These are phyloP conservation scores for Heliconius ismenius DNA, from an alignment of 2,888 invertebrate species.

Conservation along the genomic window DNA sequence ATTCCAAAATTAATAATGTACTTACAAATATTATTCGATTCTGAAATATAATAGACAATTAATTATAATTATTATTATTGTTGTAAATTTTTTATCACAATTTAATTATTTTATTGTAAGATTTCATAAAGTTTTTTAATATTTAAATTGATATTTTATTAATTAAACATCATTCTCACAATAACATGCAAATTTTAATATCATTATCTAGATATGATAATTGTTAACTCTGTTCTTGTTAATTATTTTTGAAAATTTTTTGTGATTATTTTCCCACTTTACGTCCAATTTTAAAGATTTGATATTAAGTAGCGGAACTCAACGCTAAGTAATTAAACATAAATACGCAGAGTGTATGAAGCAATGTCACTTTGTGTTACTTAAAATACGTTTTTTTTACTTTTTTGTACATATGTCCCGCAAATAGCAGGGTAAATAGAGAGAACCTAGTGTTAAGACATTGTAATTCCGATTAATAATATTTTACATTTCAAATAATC, in stretches of 20 bases:
- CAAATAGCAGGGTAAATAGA: neutral
- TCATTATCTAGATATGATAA: neutral
- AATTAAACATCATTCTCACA: constrained; percentile 14
- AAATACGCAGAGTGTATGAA: too few relatives aligned
- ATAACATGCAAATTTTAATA: constrained; percentile 15
- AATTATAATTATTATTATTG: constrained; percentile 27
- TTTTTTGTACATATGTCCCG: neutral
- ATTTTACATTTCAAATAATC: too few relatives aligned
- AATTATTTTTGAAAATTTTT: neutral
- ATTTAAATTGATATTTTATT: constrained; percentile 16
- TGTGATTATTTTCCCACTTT: too few relatives aligned
- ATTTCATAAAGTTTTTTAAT: constrained; percentile 19
- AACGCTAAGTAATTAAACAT: neutral
- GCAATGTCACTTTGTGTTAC: too few relatives aligned
- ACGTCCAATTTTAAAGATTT: neutral
- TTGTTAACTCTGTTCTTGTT: neutral
- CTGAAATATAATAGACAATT: constrained; percentile 34
- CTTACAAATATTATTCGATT: constrained; percentile 31
- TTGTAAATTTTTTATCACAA: constrained; percentile 27
- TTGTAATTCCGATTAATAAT: too few relatives aligned
- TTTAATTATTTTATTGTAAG: constrained; percentile 26
- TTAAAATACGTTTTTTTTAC: neutral
- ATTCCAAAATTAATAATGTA: constrained; percentile 27
- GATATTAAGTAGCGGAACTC: neutral
- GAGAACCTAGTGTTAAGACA: neutral